A percentile compares a stretch with the other conserved stretches of the same genome.
These are phyloP conservation scores for Lutraria lutraria DNA, from an alignment of 2,888 invertebrate genomes.

Conservation along the genomic window DNA sequence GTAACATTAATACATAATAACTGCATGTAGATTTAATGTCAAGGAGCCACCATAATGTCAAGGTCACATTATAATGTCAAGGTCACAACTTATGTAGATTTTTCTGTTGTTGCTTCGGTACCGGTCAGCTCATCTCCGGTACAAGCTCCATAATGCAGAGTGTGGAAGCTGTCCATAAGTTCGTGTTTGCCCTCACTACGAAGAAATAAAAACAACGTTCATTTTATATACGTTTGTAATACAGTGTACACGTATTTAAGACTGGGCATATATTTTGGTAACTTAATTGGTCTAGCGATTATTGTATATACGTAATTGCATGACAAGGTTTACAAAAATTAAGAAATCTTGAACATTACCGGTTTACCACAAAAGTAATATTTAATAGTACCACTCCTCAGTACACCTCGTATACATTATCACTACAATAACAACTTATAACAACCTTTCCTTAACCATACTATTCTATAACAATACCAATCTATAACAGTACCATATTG, in stretches of 20 bases:
- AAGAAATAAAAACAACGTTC: not conserved
- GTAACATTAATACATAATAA: not conserved
- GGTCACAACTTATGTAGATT: not conserved
- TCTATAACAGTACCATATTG: not conserved
- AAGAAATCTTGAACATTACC: not conserved
- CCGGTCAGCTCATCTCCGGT: conserved; percentile 49
- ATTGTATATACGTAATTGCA: not conserved
- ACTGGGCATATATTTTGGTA: not conserved
- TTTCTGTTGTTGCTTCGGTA: not conserved
- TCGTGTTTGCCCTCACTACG: conserved; percentile 50
- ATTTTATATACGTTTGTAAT: too few relatives aligned
- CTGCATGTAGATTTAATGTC: not conserved
- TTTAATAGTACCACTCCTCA: too few relatives aligned
- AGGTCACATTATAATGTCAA: not conserved
- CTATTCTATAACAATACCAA: too few relatives aligned
- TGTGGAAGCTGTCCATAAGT: conserved; percentile 37
- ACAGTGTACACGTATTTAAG: too few relatives aligned
- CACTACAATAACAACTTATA: not conserved
- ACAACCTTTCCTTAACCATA: not conserved
- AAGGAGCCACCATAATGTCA: not conserved
- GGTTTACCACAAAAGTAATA: too few relatives aligned
- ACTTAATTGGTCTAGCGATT: not conserved
- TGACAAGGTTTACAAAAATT: not conserved
- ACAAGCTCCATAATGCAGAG: conserved; percentile 54
- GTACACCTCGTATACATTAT: too few relatives aligned